phyloP scores from a whole-genome alignment of 2,888 invertebrate genomes.

The Noctua comes region DNA sequence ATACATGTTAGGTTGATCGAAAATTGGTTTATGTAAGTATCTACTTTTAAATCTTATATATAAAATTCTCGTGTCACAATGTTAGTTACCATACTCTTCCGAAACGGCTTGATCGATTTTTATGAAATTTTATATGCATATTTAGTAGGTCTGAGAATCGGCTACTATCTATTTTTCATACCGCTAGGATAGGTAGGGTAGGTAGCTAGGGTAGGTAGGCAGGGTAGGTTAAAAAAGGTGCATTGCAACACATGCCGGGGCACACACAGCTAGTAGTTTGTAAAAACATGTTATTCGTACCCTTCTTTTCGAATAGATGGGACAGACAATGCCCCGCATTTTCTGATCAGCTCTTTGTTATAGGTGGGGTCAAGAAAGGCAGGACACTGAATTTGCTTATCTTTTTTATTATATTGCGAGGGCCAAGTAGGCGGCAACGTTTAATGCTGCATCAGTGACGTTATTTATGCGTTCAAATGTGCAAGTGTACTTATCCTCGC shows the following conservation, averaged over 20 bases:
- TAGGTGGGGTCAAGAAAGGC: neutral
- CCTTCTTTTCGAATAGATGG: neutral
- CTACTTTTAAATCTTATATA: no score
- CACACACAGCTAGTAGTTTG: no score
- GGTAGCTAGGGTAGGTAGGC: no score
- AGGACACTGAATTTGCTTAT: neutral
- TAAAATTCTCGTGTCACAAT: no score
- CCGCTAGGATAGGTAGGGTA: no score
- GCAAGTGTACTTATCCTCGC: neutral
- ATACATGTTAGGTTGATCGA: neutral
- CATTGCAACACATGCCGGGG: no score
- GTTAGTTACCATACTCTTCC: no score
- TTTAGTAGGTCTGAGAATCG: no score
- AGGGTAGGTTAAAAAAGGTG: no score
- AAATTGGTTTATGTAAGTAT: conserved; percentile 6
- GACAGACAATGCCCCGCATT: neutral
- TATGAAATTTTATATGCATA: no score
- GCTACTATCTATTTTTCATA: no score
- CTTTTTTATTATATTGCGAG: neutral
- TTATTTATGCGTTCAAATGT: neutral
- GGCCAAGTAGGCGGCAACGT: neutral
- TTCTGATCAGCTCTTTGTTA: neutral
- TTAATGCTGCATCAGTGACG: neutral
- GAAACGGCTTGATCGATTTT: no score
- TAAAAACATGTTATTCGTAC: neutral